Evolutionary conservation across 1,140 invertebrate species (phyloP), one percentile per base, ranked within the genome.

Genomic region (Cotesia chilonis): DNA sequence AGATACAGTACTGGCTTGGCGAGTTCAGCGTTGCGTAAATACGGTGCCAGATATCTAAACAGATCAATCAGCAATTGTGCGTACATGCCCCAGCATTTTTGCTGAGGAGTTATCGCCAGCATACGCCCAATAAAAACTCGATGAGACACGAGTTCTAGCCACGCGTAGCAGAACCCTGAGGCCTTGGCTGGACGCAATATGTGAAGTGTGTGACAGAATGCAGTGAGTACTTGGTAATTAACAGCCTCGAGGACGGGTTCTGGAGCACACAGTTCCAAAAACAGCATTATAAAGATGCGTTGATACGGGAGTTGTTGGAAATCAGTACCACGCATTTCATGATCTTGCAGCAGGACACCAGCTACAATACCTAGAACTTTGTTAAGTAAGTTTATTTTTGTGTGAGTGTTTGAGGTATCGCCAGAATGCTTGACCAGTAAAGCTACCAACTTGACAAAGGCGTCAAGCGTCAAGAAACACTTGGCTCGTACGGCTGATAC

Each of bases 251-350:
- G 87, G 37, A 98, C 93, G 1, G 94, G 93, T 83, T 99, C 98
- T 2, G 95, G 94, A 64, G 94, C 92, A 84, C 97, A 99, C 68
- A 99, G 90, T 82, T 99, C 98, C 59, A 99, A 91, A 84, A 99
- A 99, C 1, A 99, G 89, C 91, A 98, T 98, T 59, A 99, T 95
- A 69, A 99, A 95, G 71, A 99, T 96, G 35, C 98, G 89, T 81
- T 99, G 97, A 87, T 99, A 99, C 0, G 98, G 96, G 68, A 99
- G 87, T 83, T 99, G 97, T 79, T 99, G 96, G 87, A 99, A 99
- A 65, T 97, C 95, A 0, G 90, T 89, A 86, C 93, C 85, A 76
- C 92, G 88, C 87, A 92, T 91, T 73, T 99, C 98, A 78, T 99
- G 98, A 83, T 99, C 98, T 85, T 97, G 95, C 2, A 98, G 87